A percentile compares a stretch with the other conserved stretches of the same genome.
These are phyloP conservation scores for Ctenopoma kingsleyae DNA, from an alignment of 2,797 vertebrate species.

Conservation along the genomic window DNA sequence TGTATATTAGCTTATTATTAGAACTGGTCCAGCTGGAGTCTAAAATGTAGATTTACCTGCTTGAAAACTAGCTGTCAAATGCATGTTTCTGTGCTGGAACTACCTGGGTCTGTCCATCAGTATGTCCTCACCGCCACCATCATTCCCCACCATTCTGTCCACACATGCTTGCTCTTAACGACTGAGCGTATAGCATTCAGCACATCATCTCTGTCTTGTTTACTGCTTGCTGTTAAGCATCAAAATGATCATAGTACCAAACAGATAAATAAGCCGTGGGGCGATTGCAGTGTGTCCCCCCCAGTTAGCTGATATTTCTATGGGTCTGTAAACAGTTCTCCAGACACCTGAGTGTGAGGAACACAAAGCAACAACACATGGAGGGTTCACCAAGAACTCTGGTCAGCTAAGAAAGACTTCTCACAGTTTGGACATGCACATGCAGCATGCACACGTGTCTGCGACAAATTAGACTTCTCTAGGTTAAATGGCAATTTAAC, in stretches of 20 bases:
- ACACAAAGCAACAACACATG: slow-evolving; percentile 46
- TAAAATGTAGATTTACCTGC: too few relatives aligned
- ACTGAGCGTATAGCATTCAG: neutral
- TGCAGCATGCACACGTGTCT: neutral
- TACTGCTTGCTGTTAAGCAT: slow-evolving; percentile 7
- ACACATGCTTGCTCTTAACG: too few relatives aligned
- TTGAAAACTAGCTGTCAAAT: too few relatives aligned
- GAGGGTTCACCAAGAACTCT: slow-evolving; percentile 35
- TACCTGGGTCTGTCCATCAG: too few relatives aligned
- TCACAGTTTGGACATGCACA: slow-evolving; percentile 1
- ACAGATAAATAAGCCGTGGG: slow-evolving; percentile 1
- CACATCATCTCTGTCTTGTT: neutral
- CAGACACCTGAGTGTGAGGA: slow-evolving; percentile 40
- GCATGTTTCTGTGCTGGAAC: too few relatives aligned
- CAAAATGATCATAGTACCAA: slow-evolving; percentile 4
- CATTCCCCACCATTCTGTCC: too few relatives aligned
- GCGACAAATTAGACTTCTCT: slow-evolving; percentile 5
- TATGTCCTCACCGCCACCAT: neutral
- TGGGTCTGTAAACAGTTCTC: slow-evolving; percentile 17
- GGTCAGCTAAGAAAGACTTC: slow-evolving; percentile 8
- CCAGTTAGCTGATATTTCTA: neutral
- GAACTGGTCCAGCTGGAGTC: too few relatives aligned
- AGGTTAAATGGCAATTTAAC: slow-evolving; percentile 15
- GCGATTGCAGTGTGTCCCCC: neutral
- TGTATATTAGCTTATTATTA: neutral